Conservation (phyloP, 1,140 invertebrate genomes). For the Adelges cooleyi region DNA sequence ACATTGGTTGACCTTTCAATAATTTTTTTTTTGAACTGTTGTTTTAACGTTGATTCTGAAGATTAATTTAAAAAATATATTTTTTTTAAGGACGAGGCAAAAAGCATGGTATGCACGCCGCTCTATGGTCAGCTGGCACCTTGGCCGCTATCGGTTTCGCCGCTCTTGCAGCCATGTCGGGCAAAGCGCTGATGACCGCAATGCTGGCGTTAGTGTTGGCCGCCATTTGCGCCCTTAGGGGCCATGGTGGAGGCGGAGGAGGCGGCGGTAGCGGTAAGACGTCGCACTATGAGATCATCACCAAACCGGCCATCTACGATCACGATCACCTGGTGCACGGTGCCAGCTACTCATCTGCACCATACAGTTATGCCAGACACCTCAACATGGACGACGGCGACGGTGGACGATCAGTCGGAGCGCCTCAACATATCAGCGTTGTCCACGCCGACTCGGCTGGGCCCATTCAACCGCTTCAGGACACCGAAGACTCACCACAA, state of each 20-base stretch:
- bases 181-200: slow-evolving; percentile 70
- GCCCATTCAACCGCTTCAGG: background rate
- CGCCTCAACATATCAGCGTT: background rate
- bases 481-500: background rate
- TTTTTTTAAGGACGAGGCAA: slow-evolving; percentile 30
- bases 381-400: slow-evolving; percentile 1
- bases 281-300: slow-evolving; percentile 58
- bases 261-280: slow-evolving; percentile 39
- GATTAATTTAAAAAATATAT: too few relatives aligned
- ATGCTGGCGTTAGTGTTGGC: slow-evolving; percentile 64
- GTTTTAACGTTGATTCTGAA: too few relatives aligned
- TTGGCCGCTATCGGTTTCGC: slow-evolving; percentile 60
- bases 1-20: too few relatives aligned
- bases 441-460: background rate
- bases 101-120: slow-evolving; percentile 33
- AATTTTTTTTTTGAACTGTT: too few relatives aligned
- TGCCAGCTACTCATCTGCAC: slow-evolving; percentile 30
- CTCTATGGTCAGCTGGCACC: slow-evolving; percentile 48
- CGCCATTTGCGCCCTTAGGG: slow-evolving; percentile 55
- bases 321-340: slow-evolving; percentile 53
- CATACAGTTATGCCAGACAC: slow-evolving; percentile 31
- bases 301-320: slow-evolving; percentile 49
- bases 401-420: background rate
- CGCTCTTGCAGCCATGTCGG: slow-evolving; percentile 58
- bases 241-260: slow-evolving; percentile 23